phyloP scores from a whole-genome alignment of 2,797 vertebrate species.

The Ptychobarbus kaznakovi region DNA sequence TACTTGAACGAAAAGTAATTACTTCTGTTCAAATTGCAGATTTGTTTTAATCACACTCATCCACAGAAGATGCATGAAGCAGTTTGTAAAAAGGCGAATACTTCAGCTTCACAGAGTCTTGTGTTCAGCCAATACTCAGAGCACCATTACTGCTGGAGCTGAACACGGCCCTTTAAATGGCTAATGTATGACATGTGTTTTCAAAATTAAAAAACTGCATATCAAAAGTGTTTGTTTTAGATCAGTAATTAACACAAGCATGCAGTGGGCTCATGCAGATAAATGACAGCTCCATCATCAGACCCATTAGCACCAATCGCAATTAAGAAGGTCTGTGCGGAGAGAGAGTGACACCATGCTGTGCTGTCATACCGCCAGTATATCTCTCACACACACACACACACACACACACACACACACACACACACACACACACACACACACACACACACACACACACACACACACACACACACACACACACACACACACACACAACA shows the following conservation, averaged over 20 bases:
- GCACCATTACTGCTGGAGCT: background rate
- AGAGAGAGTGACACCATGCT: slow-evolving; percentile 22
- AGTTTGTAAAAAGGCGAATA: background rate
- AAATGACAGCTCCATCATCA: slow-evolving; percentile 12
- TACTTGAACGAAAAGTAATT: no score
- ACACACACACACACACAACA: background rate
- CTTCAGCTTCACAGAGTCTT: background rate
- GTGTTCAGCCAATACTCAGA: background rate
- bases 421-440: slow-evolving; percentile 14
- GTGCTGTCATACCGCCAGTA: slow-evolving; percentile 18
- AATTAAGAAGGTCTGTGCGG: slow-evolving; percentile 8
- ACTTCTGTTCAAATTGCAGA: no score
- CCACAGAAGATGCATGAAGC: background rate
- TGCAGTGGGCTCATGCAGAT: slow-evolving; percentile 6
- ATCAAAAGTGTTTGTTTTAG: background rate
- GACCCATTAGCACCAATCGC: slow-evolving; percentile 25
- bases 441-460: background rate
- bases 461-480: slow-evolving; percentile 22
- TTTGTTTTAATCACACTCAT: background rate
- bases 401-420: background rate
- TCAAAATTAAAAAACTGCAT: background rate
- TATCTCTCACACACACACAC: slow-evolving; percentile 30
- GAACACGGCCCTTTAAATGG: background rate
- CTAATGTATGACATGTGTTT: background rate
- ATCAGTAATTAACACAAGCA: background rate